Percentiles rank a stretch among this genome's conserved stretches.
phyloP scores from a whole-genome alignment of 2,113 vertebrate genomes.

The Apus apus region DNA sequence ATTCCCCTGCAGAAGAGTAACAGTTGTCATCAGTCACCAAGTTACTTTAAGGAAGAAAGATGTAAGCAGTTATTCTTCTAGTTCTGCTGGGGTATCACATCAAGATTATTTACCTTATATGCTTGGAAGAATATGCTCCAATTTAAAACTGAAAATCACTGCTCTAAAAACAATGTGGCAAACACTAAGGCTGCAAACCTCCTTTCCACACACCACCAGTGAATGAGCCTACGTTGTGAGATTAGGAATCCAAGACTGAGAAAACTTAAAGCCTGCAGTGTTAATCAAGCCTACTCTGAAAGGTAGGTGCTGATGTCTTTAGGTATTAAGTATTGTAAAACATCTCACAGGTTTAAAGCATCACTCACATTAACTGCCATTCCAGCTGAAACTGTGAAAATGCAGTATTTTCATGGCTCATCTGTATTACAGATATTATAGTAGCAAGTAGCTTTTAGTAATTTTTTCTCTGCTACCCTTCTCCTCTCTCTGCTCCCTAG shows the following conservation, averaged over 20 bases:
- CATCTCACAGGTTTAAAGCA: background rate
- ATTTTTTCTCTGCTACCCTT: background rate
- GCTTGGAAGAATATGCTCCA: background rate
- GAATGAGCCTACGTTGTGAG: background rate
- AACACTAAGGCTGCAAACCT: background rate
- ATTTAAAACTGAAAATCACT: background rate
- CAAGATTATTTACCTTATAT: background rate
- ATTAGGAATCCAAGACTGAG: background rate
- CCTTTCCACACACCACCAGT: background rate
- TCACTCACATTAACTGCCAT: background rate
- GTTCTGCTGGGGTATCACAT: background rate
- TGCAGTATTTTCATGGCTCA: rapidly evolving
- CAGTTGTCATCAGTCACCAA: background rate
- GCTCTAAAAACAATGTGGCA: background rate
- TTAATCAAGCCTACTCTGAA: background rate
- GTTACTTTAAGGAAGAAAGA: background rate
- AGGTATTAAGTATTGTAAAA: background rate
- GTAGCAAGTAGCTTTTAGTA: background rate
- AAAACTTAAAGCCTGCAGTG: background rate
- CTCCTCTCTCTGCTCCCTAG: background rate
- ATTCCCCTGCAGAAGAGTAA: background rate
- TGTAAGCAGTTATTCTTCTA: background rate
- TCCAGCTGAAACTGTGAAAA: background rate
- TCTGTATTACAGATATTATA: background rate
- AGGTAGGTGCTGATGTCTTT: background rate